Base-by-base conservation (phyloP, 2,888 invertebrate species). In the Gryllus longicercus region DNA sequence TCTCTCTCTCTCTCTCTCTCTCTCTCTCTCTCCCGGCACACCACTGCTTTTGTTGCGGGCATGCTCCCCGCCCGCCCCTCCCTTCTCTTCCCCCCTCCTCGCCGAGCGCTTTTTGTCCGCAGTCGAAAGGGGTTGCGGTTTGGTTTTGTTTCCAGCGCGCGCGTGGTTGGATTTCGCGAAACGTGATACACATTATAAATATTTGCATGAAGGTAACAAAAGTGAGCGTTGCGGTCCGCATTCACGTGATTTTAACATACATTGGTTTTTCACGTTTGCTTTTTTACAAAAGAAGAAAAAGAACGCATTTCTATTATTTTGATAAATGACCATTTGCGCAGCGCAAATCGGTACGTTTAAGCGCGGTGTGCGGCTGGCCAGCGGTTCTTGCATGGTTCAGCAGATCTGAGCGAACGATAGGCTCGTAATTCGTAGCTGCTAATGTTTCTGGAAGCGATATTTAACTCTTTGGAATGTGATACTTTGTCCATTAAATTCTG, bases 111-210 rank as follows among this genome's bases (percentile, higher is more conserved):
- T 14, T 63, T 63, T 63, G 63, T 63, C 63, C 63, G 63, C n/a
- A 14, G 63, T 8, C 63, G 16, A 63, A 63, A 63, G 63, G 38
- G 63, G 63, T 63, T 63, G 63, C 63, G n/a, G n/a, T 63, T n/a
- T 14, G 63, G 14, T 63, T 63, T 63, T 63, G 63, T 63, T 63
- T 63, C 63, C 63, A 14, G 63, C 14, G n/a, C 63, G 63, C n/a
- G 63, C 38, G 38, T n/a, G 63, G n/a, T 63, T 14, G 63, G n/a
- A 63, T 63, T 63, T 63, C n/a, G 63, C n/a, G 63, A 63, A 18
- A 63, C 63, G 63, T 63, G 63, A 63, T 63, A 63, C 63, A 63
- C 63, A 63, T n/a, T n/a, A 63, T 63, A 63, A 63, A 63, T n/a
- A 63, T 63, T 63, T 63, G n/a, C 63, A 63, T n/a, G n/a, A 63